Evolutionary conservation across 2,797 vertebrate species (phyloP).

Genomic region (Pangasius macronema): DNA sequence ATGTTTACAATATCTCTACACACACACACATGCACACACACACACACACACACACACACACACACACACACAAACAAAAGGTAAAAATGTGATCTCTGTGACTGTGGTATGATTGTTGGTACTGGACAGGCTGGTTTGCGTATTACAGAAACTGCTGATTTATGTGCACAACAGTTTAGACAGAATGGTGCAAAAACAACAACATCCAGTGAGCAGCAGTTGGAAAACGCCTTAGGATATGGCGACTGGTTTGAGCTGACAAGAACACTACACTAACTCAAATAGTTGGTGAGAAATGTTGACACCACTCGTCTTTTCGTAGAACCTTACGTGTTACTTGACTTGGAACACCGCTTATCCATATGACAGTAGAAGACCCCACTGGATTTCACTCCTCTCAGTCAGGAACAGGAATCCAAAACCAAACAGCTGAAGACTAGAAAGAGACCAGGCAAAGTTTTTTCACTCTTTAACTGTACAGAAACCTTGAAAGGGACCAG

Average conservation of each 20-base stretch:
- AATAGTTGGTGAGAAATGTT: no score
- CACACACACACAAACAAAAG: neutral
- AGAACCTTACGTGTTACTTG: no score
- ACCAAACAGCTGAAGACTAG: neutral
- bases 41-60: neutral
- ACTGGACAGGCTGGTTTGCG: neutral
- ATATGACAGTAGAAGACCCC: neutral
- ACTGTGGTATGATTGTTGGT: neutral
- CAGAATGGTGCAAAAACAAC: neutral
- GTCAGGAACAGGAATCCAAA: neutral
- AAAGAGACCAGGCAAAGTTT: neutral
- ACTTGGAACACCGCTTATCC: no score
- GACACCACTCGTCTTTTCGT: no score
- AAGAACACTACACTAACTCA: neutral
- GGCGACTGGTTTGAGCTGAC: neutral
- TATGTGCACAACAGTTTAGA: neutral
- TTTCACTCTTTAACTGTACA: neutral
- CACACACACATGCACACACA: neutral
- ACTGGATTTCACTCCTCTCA: neutral
- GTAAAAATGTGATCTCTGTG: neutral
- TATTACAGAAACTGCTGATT: neutral
- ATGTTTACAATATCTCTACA: neutral
- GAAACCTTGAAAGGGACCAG: neutral
- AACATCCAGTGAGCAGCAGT: neutral
- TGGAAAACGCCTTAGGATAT: neutral